Conservation (phyloP, 2,113 vertebrate species). For the Clarias macrocephalus region DNA sequence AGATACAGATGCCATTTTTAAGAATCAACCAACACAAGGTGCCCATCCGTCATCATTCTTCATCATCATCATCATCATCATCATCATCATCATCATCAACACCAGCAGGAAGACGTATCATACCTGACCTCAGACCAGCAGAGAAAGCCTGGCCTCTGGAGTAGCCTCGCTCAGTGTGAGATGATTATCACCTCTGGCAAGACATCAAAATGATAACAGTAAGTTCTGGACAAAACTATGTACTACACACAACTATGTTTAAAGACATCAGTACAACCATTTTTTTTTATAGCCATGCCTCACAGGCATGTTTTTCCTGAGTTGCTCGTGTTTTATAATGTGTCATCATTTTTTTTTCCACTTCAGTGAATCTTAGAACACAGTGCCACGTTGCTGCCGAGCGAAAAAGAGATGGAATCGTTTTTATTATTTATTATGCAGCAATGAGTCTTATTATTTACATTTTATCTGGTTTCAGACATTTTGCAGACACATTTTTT, state of each 20-base stretch:
- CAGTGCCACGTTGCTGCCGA: background rate
- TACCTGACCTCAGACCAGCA: background rate
- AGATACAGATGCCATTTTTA: conserved; percentile 44
- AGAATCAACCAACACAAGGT: conserved; percentile 21
- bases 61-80: background rate
- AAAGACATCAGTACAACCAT: background rate
- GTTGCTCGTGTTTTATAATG: background rate
- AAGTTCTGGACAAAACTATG: background rate
- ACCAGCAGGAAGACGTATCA: background rate
- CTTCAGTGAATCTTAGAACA: conserved; percentile 1
- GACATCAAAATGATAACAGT: background rate
- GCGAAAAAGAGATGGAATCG: background rate
- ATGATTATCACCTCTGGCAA: background rate
- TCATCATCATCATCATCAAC: conserved; percentile 34
- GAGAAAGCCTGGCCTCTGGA: background rate
- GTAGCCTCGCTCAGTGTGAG: background rate
- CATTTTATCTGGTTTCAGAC: background rate
- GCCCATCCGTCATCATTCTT: background rate
- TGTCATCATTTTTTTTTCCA: background rate
- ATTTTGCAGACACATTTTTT: background rate
- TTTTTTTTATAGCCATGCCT: background rate
- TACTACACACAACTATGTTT: background rate
- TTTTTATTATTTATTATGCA: background rate
- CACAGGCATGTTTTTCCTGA: background rate
- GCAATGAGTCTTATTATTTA: background rate